Evolutionary conservation across 1,140 invertebrate genomes (phyloP).

Genomic region (Cotesia typhae): DNA sequence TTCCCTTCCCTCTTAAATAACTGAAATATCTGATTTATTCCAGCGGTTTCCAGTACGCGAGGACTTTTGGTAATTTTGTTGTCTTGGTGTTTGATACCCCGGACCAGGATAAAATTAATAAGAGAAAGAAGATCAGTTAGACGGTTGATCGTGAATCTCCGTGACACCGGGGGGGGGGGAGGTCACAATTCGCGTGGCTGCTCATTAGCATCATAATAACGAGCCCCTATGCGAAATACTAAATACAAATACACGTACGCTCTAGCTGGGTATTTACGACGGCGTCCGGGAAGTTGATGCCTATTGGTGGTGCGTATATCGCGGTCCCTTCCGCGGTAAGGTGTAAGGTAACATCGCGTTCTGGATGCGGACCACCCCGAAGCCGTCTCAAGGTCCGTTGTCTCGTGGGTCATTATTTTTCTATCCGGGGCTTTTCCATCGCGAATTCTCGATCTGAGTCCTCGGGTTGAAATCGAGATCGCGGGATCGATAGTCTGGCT

Average conservation of each 20-base stretch:
- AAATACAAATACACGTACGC: slow-evolving; percentile 21
- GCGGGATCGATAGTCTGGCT: no score
- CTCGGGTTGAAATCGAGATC: no score
- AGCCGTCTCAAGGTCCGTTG: slow-evolving; percentile 35
- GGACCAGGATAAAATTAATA: not conserved
- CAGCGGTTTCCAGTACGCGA: not conserved
- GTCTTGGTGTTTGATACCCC: no score
- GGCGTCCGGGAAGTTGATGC: slow-evolving; percentile 53
- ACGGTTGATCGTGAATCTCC: slow-evolving; percentile 38
- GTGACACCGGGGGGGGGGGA: slow-evolving; percentile 37
- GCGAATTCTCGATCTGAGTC: no score
- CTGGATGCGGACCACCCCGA: slow-evolving; percentile 52
- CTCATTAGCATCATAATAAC: slow-evolving; percentile 62
- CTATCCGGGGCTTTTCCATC: no score
- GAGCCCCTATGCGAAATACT: slow-evolving; percentile 46
- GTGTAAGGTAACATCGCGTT: slow-evolving; percentile 54
- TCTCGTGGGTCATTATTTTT: not conserved
- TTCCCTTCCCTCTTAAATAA: no score
- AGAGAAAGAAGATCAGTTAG: slow-evolving; percentile 11
- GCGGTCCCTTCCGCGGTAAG: slow-evolving; percentile 34
- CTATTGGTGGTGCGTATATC: slow-evolving; percentile 58
- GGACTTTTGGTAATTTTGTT: slow-evolving; percentile 11
- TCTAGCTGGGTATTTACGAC: slow-evolving; percentile 55
- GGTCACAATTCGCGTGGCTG: slow-evolving; percentile 44
- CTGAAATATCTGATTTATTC: slow-evolving; percentile 5